Evolutionary conservation across 2,888 invertebrate genomes (phyloP), one percentile per base, ranked within the genome.

Genomic region (Sphinx pinastri): DNA sequence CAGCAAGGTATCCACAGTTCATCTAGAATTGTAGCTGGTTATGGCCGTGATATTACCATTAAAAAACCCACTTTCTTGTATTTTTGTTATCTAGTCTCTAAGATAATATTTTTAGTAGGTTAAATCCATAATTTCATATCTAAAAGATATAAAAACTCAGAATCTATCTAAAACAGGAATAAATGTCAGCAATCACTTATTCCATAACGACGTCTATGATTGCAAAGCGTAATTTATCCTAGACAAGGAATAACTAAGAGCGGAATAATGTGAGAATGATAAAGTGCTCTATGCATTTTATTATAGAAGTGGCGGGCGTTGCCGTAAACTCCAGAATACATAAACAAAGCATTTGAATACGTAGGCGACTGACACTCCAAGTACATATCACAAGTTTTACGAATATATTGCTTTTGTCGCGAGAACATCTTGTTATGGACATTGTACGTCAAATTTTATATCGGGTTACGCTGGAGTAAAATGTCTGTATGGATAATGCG

Each of bases 341-440:
- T 87, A 86, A 85, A 89, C 89, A 88, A 90, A 85, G 83, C 85
- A 85, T 91, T 89, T 89, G 90, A 88, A 89, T 87, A 87, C 82
- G 80, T 82, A 81, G 86, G 87, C 75, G 77, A 84, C 81, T 86
- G 89, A 88, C 89, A 85, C 80, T 82, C 79, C 81, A 82, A 85
- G 83, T 81, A 83, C 84, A 83, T 81, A 82, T 81, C 80, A 80
- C 16, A 66, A 57, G 60, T 68, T 68, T 68, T 68, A 68, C 63
- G 55, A 63, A 63, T 63, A 63, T 49, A 63, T 63, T 49, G 49
- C 49, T 19, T 13, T 49, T 19, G 49, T 19, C 8, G 5, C 49
- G 12, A 63, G 63, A 63, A 47, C 19, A 63, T 63, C 19, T 63
- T 63, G 63, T 49, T 63, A 63, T 63, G 63, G 13, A 49, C 49